Percentiles rank a stretch among this genome's conserved stretches.
These are phyloP conservation scores for Sigmodon hispidus DNA, from an alignment of 2,113 vertebrate species.

Conservation along the genomic window DNA sequence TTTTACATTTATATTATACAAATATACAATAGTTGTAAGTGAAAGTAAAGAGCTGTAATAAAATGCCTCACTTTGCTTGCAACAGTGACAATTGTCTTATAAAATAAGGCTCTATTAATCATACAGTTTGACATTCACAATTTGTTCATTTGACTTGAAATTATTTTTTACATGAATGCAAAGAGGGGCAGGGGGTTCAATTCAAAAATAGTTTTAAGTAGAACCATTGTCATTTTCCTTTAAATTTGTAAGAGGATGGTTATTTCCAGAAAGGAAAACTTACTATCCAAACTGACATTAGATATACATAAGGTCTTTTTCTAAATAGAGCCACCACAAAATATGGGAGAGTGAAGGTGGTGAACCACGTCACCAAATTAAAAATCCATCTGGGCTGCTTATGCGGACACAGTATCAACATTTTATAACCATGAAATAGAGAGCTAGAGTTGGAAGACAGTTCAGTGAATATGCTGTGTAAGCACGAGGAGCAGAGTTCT, in stretches of 20 bases:
- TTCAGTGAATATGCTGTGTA: neutral
- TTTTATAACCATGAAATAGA: conserved; percentile 3
- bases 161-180: conserved; percentile 59
- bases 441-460: neutral
- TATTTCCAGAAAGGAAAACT: conserved; percentile 46
- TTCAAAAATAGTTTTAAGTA: conserved; percentile 46
- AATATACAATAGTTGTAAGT: conserved; percentile 34
- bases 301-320: conserved; percentile 25
- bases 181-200: conserved; percentile 10
- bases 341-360: neutral
- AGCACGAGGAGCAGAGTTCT: neutral
- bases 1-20: conserved; percentile 40
- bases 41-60: conserved; percentile 54
- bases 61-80: conserved; percentile 14
- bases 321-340: neutral
- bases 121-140: conserved; percentile 54
- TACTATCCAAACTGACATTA: conserved; percentile 30
- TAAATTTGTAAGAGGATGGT: conserved; percentile 49
- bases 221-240: conserved; percentile 44
- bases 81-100: conserved; percentile 53
- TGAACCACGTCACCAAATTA: neutral
- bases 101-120: conserved; percentile 57
- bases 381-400: neutral
- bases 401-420: neutral
- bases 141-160: conserved; percentile 65